A percentile compares a stretch with the other conserved stretches of the same genome.
Conservation (phyloP, 2,113 vertebrate species). For the Phalacrocorax brasilianus region DNA sequence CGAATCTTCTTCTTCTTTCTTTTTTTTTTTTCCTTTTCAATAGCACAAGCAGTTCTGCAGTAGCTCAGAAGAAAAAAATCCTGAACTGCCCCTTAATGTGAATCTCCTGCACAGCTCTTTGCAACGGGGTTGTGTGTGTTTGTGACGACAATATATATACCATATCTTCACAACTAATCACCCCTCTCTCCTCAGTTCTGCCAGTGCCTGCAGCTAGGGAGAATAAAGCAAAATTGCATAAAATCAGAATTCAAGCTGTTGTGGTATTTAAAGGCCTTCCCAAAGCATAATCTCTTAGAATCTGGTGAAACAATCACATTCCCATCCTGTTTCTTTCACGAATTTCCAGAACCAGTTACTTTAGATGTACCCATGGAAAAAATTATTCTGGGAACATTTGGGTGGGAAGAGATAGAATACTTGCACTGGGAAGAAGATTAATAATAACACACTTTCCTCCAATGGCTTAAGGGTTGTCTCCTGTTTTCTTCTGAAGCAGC, state of each 20-base stretch:
- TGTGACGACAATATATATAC: background rate
- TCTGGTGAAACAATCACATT: background rate
- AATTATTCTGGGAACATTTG: background rate
- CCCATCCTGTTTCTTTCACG: background rate
- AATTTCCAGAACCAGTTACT: background rate
- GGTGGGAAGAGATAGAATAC: background rate
- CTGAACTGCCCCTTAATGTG: background rate
- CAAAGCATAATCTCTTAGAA: background rate
- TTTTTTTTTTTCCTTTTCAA: background rate
- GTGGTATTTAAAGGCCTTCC: background rate
- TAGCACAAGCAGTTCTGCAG: background rate
- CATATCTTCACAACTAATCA: background rate
- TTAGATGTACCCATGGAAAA: background rate
- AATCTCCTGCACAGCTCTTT: background rate
- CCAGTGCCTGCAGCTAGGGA: background rate
- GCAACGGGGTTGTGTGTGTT: background rate
- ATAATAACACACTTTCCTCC: background rate
- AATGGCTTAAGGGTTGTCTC: background rate
- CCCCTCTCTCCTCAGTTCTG: fast-evolving
- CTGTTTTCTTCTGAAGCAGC: conserved; percentile 17
- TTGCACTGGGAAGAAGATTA: background rate
- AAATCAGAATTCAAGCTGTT: background rate
- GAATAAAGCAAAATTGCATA: background rate
- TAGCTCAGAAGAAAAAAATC: background rate
- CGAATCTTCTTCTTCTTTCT: background rate